Evolutionary conservation across 2,797 vertebrate species (phyloP), one percentile per base, ranked within the genome.

Genomic region (Lagocephalus sceleratus): DNA sequence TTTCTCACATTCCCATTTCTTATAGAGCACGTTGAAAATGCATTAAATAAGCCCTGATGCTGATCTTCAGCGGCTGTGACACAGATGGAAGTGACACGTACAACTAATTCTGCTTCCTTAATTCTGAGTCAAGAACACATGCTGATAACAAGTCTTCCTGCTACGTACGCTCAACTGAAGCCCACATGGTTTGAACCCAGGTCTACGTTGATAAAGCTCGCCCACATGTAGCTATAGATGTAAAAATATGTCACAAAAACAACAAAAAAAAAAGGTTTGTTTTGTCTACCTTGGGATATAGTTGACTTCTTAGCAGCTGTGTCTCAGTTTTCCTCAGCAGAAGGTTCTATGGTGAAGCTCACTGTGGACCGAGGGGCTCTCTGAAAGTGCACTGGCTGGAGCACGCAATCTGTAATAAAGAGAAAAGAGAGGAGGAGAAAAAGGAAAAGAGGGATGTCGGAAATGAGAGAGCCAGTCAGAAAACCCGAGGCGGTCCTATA

Each of bases 391-490:
- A 71, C 73, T 84, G 68, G 66, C 58, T 63, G 58, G 68, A 35
- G 66, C 51, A 51, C 71, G 67, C 38, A 57, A 35, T 58, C 60
- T 71, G 71, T 59, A 79, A 57, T 78, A 71, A 56, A 35, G 32
- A 25, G 56, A 53, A 60, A 57, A 54, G 56, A 67, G 68, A 68
- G 72, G 80, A 71, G 68, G 70, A 52, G 65, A 64, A 61, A 63
- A 63, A 68, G 54, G 48, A 51, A 51, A 73, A 66, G 71, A 68
- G 70, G 68, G 63, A 44, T 62, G 69, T 41, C 49, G 35, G 23
- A 66, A 76, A 71, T 66, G 46, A 76, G 74, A 63, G 74, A 70
- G 52, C 76, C 82, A 86, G 78, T 86, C 60, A 81, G 75, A 66
- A 68, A 66, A 63, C 39, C 55, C 32, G 83, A 75, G 86, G 86